Percentiles rank a stretch among this genome's conserved stretches.
Conservation (phyloP, 2,888 invertebrate genomes). For the Eupithecia pulchellata region DNA sequence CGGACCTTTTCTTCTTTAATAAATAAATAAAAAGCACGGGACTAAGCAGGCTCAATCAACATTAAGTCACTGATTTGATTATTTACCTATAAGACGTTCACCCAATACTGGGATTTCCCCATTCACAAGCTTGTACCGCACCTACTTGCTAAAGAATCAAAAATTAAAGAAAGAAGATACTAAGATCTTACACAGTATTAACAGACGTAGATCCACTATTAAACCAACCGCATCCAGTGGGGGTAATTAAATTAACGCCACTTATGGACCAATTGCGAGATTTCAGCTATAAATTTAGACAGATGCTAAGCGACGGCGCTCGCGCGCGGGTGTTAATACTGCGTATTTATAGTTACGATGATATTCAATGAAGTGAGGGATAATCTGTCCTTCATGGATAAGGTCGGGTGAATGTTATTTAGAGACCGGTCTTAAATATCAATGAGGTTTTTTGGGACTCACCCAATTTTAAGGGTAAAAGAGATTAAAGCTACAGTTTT, state of each 20-base stretch:
- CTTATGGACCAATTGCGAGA: conserved; percentile 77
- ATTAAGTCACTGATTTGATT: background rate
- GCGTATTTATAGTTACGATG: conserved; percentile 48
- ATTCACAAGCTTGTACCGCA: no score
- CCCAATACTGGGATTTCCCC: background rate
- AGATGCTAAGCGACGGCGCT: conserved; percentile 54
- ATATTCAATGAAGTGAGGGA: conserved; percentile 25
- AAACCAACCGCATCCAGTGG: conserved; percentile 54
- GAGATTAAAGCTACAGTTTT: background rate
- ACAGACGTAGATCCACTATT: conserved; percentile 24
- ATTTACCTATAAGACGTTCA: background rate
- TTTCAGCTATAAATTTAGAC: conserved; percentile 72
- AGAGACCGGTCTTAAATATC: conserved; percentile 5
- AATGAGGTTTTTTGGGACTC: background rate
- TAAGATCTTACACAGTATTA: conserved; percentile 9
- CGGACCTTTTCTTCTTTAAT: no score
- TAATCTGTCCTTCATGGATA: conserved; percentile 7
- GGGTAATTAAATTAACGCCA: conserved; percentile 78
- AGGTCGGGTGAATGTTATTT: conserved; percentile 3
- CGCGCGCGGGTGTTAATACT: conserved; percentile 51
- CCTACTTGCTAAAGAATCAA: no score
- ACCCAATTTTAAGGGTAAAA: no score
- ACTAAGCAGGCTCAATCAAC: background rate
- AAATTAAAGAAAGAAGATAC: no score
- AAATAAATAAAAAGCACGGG: background rate